A percentile compares a stretch with the other conserved stretches of the same genome.
Conservation (phyloP, 2,113 vertebrate species). For the Symphodus melops region DNA sequence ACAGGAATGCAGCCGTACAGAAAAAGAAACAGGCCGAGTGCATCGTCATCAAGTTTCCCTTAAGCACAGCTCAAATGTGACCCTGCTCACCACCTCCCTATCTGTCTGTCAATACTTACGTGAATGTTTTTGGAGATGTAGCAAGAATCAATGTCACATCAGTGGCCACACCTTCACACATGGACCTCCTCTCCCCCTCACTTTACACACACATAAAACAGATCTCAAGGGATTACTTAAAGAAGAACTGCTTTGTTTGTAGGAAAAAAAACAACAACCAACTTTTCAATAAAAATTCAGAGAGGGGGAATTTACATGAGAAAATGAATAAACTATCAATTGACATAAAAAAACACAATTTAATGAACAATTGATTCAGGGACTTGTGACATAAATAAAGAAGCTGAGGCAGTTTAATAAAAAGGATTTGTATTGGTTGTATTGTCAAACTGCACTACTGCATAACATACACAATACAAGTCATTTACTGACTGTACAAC, state of each 20-base stretch:
- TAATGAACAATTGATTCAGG: constrained; percentile 55
- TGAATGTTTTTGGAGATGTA: constrained; percentile 60
- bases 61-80: constrained; percentile 45
- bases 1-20: not conserved
- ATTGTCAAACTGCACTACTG: constrained; percentile 94
- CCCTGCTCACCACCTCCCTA: constrained; percentile 46
- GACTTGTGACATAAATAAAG: constrained; percentile 33
- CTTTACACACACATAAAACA: not conserved
- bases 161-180: constrained; percentile 28
- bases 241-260: not conserved
- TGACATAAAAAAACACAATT: constrained; percentile 76
- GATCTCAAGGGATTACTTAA: constrained; percentile 12
- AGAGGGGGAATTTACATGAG: not conserved
- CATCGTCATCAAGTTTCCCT: constrained; percentile 55
- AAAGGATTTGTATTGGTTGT: constrained; percentile 83
- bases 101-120: constrained; percentile 61
- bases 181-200: not conserved
- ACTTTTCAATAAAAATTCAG: not conserved
- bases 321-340: constrained; percentile 11
- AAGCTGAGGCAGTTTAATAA: constrained; percentile 74
- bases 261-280: not conserved
- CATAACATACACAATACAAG: constrained; percentile 99
- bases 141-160: constrained; percentile 56
- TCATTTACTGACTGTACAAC: constrained; percentile 86
- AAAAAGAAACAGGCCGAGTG: constrained; percentile 16